phyloP scores from a whole-genome alignment of 2,113 vertebrate genomes.

The Morone saxatilis region DNA sequence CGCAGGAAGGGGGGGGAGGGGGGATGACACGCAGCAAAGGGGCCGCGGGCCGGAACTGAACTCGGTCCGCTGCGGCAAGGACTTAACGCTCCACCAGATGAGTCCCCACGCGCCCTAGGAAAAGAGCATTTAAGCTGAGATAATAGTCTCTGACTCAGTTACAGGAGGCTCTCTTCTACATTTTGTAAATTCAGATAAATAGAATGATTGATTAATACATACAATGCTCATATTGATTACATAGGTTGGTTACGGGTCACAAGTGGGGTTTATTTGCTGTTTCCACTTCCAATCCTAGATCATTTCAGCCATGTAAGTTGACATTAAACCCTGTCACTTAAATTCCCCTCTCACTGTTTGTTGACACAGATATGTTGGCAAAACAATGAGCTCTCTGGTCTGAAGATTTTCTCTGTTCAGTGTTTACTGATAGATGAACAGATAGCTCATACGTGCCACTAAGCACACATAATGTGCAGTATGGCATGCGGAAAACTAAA shows the following conservation, averaged over 20 bases:
- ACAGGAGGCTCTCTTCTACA: too few species aligned
- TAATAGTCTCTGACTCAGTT: too few species aligned
- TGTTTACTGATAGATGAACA: not conserved
- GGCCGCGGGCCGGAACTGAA: too few species aligned
- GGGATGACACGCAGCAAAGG: too few species aligned
- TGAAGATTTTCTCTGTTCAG: not conserved
- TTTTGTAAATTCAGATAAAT: too few species aligned
- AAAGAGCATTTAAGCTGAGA: too few species aligned
- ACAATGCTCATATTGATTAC: not conserved
- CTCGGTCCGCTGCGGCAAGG: too few species aligned
- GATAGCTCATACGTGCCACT: not conserved
- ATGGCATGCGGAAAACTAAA: not conserved
- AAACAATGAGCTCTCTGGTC: not conserved
- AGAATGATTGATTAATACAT: too few species aligned
- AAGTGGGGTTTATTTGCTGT: not conserved
- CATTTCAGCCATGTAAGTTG: not conserved
- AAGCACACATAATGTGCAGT: not conserved
- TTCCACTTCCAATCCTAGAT: not conserved
- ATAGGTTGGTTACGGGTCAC: not conserved
- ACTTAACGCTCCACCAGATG: too few species aligned
- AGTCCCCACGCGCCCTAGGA: too few species aligned
- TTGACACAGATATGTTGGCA: not conserved
- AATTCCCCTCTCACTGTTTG: not conserved
- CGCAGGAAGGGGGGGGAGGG: too few species aligned
- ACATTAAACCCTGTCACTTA: conserved; percentile 1